Conservation (phyloP, 2,797 vertebrate genomes). For the Choloepus didactylus region DNA sequence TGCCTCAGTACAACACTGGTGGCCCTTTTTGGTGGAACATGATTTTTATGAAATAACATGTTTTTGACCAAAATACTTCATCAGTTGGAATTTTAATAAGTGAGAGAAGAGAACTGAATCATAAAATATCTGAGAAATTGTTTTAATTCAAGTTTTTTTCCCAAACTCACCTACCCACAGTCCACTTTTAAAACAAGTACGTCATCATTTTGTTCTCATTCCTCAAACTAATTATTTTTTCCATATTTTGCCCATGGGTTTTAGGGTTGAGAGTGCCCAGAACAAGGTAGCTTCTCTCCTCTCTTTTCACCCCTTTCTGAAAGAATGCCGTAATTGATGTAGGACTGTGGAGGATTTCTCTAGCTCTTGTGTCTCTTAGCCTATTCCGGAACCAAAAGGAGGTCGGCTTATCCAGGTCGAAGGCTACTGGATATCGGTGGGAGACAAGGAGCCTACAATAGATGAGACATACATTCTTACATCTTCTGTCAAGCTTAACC, state of each 20-base stretch:
- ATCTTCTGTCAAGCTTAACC: constrained; percentile 95
- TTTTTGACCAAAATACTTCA: background rate
- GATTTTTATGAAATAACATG: background rate
- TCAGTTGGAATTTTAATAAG: background rate
- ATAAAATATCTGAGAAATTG: constrained; percentile 13
- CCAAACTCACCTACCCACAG: background rate
- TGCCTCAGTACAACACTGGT: background rate
- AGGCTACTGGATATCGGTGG: constrained; percentile 96
- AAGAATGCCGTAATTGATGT: background rate
- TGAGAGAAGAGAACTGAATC: background rate
- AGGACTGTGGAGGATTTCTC: constrained; percentile 60
- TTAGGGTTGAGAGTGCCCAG: background rate
- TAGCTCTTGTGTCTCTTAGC: constrained; percentile 87
- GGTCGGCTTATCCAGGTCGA: constrained; percentile 92
- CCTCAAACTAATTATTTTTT: background rate
- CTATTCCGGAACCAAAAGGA: constrained; percentile 93
- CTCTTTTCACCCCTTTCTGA: background rate
- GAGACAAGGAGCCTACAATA: constrained; percentile 92
- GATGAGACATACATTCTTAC: constrained; percentile 96
- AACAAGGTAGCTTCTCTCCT: background rate
- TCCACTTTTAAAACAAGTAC: constrained; percentile 9
- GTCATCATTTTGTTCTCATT: constrained; percentile 32
- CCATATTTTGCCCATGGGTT: background rate
- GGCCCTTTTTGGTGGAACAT: background rate
- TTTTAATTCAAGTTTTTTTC: background rate